These are phyloP conservation scores for Tyrannus savana DNA, from an alignment of 2,113 vertebrate genomes.

Conservation along the genomic window DNA sequence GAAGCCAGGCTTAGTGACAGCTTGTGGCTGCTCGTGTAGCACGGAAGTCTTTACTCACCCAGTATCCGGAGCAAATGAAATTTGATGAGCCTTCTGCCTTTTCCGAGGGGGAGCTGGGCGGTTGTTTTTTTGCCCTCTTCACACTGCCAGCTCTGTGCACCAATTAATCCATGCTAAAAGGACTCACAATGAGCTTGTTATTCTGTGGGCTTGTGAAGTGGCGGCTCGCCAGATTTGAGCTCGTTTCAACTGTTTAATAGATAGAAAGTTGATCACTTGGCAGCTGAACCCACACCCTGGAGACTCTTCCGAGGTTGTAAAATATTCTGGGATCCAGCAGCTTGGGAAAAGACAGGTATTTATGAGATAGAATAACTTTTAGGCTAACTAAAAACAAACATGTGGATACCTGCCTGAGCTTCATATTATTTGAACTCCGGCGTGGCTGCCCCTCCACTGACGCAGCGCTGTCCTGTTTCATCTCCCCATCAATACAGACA, in stretches of 20 bases:
- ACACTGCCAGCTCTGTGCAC: not conserved
- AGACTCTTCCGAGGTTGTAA: not conserved
- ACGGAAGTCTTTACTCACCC: not conserved
- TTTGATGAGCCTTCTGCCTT: constrained; percentile 12
- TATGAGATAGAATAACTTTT: not conserved
- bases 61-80: not conserved
- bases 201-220: constrained; percentile 1
- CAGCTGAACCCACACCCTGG: not conserved
- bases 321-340: not conserved
- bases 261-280: constrained; percentile 55
- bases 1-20: not conserved
- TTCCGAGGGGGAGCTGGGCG: not conserved
- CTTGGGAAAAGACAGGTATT: not conserved
- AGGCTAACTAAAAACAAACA: not conserved
- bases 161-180: constrained; percentile 36
- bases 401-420: not conserved
- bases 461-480: not conserved
- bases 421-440: not conserved
- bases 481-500: not conserved
- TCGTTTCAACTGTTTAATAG: constrained; percentile 44
- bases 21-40: not conserved
- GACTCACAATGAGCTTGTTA: constrained; percentile 2
- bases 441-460: not conserved
- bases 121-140: constrained; percentile 18
- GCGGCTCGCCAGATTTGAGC: not conserved